Evolutionary conservation across 2,888 invertebrate genomes (phyloP).

Genomic region (Halictus ligatus): DNA sequence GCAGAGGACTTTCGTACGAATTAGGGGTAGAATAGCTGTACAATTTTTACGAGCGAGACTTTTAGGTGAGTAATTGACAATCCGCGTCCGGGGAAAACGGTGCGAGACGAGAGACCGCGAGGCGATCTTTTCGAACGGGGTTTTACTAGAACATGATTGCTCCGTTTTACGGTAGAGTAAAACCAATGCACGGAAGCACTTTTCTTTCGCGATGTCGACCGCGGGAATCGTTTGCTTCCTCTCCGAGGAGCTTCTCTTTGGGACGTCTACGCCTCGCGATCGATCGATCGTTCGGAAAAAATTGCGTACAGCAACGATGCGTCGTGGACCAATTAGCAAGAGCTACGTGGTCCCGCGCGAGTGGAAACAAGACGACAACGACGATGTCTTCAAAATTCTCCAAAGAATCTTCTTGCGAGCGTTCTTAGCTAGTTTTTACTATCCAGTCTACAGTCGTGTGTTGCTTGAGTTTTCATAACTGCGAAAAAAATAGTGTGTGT

Average conservation of each 20-base stretch:
- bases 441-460: constrained; percentile 78
- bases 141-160: constrained; percentile 21
- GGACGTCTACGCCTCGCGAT: constrained; percentile 10
- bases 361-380: constrained; percentile 57
- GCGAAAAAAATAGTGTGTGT: constrained; percentile 74
- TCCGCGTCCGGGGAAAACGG: constrained; percentile 8
- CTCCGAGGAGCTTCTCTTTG: not conserved
- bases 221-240: not conserved
- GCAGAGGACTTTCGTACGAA: constrained; percentile 40
- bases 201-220: constrained; percentile 26
- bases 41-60: constrained; percentile 45
- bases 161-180: constrained; percentile 8
- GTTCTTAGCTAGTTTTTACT: constrained; percentile 78
- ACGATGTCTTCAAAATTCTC: constrained; percentile 78
- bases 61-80: constrained; percentile 50
- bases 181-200: constrained; percentile 37
- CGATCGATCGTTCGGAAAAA: constrained; percentile 15
- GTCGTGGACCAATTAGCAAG: not conserved
- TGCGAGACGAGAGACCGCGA: constrained; percentile 33
- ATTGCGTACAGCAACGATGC: not conserved
- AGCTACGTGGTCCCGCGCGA: constrained; percentile 7
- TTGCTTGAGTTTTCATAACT: constrained; percentile 79
- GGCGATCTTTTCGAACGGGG: constrained; percentile 30
- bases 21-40: constrained; percentile 49
- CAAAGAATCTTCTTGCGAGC: constrained; percentile 78